These are phyloP conservation scores for Periophthalmodon schlosseri DNA, from an alignment of 2,113 vertebrate species.

Conservation along the genomic window DNA sequence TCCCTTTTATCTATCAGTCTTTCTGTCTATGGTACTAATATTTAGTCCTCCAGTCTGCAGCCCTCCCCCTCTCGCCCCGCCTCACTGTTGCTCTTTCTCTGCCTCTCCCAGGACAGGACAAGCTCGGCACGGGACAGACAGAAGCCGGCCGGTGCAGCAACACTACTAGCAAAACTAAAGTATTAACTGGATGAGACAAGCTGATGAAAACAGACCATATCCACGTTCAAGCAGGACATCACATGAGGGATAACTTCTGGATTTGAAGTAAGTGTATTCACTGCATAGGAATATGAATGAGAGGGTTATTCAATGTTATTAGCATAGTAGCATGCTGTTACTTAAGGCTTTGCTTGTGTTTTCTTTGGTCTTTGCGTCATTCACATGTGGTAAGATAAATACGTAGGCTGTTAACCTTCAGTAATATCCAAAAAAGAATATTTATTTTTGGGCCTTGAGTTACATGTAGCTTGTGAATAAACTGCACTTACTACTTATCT, in stretches of 20 bases:
- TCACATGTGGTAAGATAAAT: background rate
- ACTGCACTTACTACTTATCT: background rate
- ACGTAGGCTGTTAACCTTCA: background rate
- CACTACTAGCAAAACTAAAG: conserved; percentile 27
- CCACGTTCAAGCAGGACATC: conserved; percentile 1
- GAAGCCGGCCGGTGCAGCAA: conserved; percentile 49
- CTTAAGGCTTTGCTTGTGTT: background rate
- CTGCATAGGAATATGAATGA: background rate
- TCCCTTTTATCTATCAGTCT: conserved; percentile 1
- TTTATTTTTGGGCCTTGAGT: background rate
- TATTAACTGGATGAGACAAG: conserved; percentile 24
- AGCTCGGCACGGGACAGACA: conserved; percentile 40
- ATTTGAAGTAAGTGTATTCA: conserved; percentile 43
- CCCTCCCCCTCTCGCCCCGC: conserved; percentile 13
- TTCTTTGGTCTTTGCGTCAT: background rate
- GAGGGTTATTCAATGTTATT: conserved; percentile 33
- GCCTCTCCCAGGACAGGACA: conserved; percentile 47
- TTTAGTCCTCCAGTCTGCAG: conserved; percentile 7
- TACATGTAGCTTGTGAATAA: background rate
- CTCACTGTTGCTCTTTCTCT: conserved; percentile 43
- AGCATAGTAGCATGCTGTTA: conserved; percentile 36
- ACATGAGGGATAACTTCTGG: conserved; percentile 4
- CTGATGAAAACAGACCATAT: conserved; percentile 8
- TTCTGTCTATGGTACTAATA: conserved; percentile 1
- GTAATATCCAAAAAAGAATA: background rate